Evolutionary conservation across 2,888 invertebrate species (phyloP), one percentile per base, ranked within the genome.

Genomic region (Pediacus dermestoides): DNA sequence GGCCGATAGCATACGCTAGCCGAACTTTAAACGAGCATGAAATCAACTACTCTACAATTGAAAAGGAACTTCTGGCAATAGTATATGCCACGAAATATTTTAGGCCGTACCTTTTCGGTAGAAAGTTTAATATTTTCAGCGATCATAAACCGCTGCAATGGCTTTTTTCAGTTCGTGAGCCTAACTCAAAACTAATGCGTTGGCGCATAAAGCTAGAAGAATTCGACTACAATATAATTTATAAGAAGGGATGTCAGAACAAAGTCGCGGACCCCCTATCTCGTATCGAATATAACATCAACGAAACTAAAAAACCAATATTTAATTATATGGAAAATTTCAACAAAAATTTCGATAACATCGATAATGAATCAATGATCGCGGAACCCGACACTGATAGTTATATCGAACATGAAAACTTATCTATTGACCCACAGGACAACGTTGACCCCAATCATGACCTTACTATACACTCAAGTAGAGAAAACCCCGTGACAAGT

Each of bases 1-100:
- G 47, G 12, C 61, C 63, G 3, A 45, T 64, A 4, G 53, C 58
- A 4, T 63, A 54, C 28, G 56, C 60, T 3, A 53, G 52, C 10
- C 32, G 59, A 21, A 54, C 55, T 4, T 34, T 61, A 16, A 58
- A 56, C 33, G 42, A 47, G 21, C 27, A 52, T 1, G 57, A 61
- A 44, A 40, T 32, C 13, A 55, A 52, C 28, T 55, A 58, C 25
- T 39, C 39, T 2, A 53, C 52, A 8, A 57, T 39, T 10, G 55
- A 37, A 8, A 32, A 33, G n/a, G 37, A 37, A 14, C 16, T 37
- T 10, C 16, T 37, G 6, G 12, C 25, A 6, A 32, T 37, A 2
- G 37, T 34, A 1, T 26, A 37, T 4, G 4, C 21, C n/a, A 18
- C 21, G 21, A 18, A 18, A 18, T 18, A 18, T n/a, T 18, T 18